A percentile compares a stretch with the other conserved stretches of the same genome.
Evolutionary conservation across 2,888 invertebrate species (phyloP).

Genomic region (Sylvicola cinctus): DNA sequence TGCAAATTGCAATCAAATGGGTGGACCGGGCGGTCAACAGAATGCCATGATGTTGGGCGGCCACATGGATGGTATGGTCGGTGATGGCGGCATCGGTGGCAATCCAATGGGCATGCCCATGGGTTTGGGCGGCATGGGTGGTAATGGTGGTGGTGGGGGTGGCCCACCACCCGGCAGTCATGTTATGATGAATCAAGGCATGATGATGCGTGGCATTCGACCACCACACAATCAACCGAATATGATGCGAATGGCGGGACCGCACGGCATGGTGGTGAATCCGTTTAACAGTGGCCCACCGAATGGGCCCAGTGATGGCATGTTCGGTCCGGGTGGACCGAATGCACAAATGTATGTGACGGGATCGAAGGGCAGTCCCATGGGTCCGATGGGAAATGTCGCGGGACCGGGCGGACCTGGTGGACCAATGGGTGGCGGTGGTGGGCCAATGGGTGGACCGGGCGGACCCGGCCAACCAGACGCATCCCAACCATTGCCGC

Average conservation of each 20-base stretch:
- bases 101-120: too few relatives aligned
- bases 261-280: constrained; percentile 22
- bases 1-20: constrained; percentile 20
- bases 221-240: constrained; percentile 17
- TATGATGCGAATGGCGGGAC: constrained; percentile 18
- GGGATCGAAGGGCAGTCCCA: constrained; percentile 33
- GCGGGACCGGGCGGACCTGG: constrained; percentile 13
- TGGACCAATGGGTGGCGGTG: constrained; percentile 23
- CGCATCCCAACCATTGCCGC: constrained; percentile 53
- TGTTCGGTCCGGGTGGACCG: constrained; percentile 24
- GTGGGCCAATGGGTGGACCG: constrained; percentile 22
- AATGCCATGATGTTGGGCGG: constrained; percentile 13
- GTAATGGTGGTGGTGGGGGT: constrained; percentile 14
- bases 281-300: constrained; percentile 14
- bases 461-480: constrained; percentile 31
- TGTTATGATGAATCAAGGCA: constrained; percentile 18
- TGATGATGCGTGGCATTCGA: constrained; percentile 29
- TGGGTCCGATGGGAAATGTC: constrained; percentile 20
- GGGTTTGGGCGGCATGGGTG: constrained; percentile 11
- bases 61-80: constrained; percentile 24
- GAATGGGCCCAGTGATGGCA: constrained; percentile 16
- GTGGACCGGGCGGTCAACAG: constrained; percentile 12
- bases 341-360: constrained; percentile 33
- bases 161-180: constrained; percentile 14
- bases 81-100: too few relatives aligned